These are phyloP conservation scores for Caenorhabditis sp. DNA, from an alignment of 2,888 invertebrate species.

Conservation along the genomic window DNA sequence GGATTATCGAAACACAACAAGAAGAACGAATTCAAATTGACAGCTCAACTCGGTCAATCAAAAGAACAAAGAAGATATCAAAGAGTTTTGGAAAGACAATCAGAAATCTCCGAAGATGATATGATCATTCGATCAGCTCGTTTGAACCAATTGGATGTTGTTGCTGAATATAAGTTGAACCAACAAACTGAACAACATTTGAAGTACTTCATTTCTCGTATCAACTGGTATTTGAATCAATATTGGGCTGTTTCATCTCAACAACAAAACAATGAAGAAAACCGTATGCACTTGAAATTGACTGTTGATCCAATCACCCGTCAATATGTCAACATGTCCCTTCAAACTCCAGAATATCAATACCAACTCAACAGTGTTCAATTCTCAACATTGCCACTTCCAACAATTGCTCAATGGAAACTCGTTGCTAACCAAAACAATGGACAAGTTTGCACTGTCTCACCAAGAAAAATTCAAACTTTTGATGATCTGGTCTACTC, in stretches of 20 bases:
- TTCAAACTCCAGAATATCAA: constrained; percentile 56
- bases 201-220: constrained; percentile 43
- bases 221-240: constrained; percentile 51
- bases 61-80: constrained; percentile 41
- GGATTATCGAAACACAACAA: constrained; percentile 32
- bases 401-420: constrained; percentile 32
- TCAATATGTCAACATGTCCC: constrained; percentile 61
- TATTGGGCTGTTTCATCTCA: constrained; percentile 44
- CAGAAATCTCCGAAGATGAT: constrained; percentile 44
- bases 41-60: constrained; percentile 44
- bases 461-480: constrained; percentile 55
- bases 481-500: constrained; percentile 68
- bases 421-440: neutral
- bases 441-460: constrained; percentile 36
- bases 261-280: constrained; percentile 29
- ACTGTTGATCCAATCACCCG: constrained; percentile 62
- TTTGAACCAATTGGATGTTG: constrained; percentile 50
- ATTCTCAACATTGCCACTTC: constrained; percentile 34
- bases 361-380: constrained; percentile 46
- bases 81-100: constrained; percentile 23
- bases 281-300: constrained; percentile 46
- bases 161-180: constrained; percentile 53
- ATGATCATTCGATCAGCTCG: constrained; percentile 40
- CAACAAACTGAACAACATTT: constrained; percentile 39
- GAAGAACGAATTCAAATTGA: constrained; percentile 41